Conservation (phyloP, 2,797 vertebrate genomes). For the Dallia pectoralis region DNA sequence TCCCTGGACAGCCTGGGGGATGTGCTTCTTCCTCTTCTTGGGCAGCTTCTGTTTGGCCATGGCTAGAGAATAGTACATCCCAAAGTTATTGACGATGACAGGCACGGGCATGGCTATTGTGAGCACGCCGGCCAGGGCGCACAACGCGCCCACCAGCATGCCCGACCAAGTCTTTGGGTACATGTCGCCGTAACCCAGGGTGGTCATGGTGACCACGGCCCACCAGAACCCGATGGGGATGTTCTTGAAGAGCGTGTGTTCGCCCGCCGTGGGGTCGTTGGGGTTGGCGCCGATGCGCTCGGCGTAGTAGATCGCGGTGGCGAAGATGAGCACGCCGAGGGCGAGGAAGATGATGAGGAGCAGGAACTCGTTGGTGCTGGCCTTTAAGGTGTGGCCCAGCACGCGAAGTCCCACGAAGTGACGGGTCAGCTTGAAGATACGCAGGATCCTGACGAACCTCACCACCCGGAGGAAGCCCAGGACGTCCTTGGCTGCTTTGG, state of each 20-base stretch:
- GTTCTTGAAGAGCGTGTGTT: constrained; percentile 97
- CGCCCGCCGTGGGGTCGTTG: constrained; percentile 88
- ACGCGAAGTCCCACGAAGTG: constrained; percentile 96
- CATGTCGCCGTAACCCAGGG: constrained; percentile 97
- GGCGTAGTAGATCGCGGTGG: constrained; percentile 99
- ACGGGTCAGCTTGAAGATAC: constrained; percentile 97
- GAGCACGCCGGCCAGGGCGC: constrained; percentile 93
- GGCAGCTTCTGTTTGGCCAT: constrained; percentile 99
- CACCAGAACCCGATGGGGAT: constrained; percentile 99
- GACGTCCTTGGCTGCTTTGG: constrained; percentile 96
- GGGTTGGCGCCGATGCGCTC: constrained; percentile 93
- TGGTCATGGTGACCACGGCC: constrained; percentile 99
- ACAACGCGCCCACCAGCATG: constrained; percentile 96
- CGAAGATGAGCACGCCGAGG: constrained; percentile 95
- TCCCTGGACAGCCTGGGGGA: constrained; percentile 86
- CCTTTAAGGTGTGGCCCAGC: constrained; percentile 92
- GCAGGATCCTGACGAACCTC: constrained; percentile 94
- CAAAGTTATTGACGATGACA: constrained; percentile 99
- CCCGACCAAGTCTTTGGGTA: constrained; percentile 97
- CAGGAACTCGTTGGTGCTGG: constrained; percentile 96
- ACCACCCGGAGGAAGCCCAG: constrained; percentile 97
- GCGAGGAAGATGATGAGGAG: constrained; percentile 98
- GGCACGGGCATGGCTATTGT: constrained; percentile 99
- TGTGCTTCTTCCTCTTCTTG: constrained; percentile 96
- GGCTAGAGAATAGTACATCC: constrained; percentile 98